These are phyloP conservation scores for Charina bottae DNA, from an alignment of 2,113 vertebrate genomes.

Conservation along the genomic window DNA sequence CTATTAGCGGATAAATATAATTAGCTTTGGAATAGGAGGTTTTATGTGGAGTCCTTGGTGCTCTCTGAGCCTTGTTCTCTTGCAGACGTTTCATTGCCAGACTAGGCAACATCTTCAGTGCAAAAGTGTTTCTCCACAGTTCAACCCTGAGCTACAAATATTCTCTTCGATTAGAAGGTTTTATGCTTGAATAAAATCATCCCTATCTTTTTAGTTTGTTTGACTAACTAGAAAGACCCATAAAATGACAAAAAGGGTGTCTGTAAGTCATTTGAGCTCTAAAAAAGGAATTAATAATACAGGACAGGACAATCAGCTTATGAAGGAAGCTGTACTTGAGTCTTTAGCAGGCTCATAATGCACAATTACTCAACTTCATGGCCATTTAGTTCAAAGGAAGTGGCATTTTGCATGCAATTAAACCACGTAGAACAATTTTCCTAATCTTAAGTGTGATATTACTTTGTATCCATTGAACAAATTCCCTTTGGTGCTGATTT, in stretches of 20 bases:
- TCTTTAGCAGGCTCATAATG: constrained; percentile 55
- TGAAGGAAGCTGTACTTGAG: constrained; percentile 20
- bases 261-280: background rate
- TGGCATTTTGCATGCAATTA: constrained; percentile 61
- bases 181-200: background rate
- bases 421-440: constrained; percentile 59
- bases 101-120: no score
- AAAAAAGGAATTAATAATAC: constrained; percentile 8
- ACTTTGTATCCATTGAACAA: constrained; percentile 40
- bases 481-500: constrained; percentile 19
- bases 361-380: constrained; percentile 39
- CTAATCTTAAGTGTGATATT: constrained; percentile 50
- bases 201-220: background rate
- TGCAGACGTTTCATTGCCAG: no score
- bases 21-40: no score
- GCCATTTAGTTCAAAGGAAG: constrained; percentile 57
- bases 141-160: no score
- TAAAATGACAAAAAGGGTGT: background rate
- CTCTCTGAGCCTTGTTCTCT: no score
- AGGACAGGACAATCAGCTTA: background rate
- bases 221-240: background rate
- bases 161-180: no score
- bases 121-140: no score
- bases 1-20: no score
- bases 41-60: no score